Percentiles rank a stretch among this genome's conserved stretches.
Evolutionary conservation across 1,140 invertebrate genomes (phyloP).

Genomic region (Helicoverpa zea): DNA sequence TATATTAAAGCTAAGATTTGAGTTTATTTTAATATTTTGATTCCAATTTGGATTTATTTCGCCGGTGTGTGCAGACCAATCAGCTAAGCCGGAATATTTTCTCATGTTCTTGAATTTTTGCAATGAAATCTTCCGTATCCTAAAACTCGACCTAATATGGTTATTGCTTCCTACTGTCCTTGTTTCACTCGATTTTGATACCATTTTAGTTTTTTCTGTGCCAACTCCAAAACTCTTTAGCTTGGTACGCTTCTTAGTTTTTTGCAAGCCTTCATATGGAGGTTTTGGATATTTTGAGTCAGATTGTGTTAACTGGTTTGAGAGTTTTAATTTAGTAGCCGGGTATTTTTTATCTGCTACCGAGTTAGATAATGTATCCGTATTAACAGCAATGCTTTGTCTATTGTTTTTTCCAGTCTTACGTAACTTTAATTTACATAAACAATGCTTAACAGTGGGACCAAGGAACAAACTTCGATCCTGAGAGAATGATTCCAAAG

Average conservation of each 20-base stretch:
- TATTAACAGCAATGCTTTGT: not conserved
- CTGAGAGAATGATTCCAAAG: not conserved
- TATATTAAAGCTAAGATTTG: slow-evolving; percentile 63
- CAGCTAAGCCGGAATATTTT: not conserved
- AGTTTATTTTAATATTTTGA: slow-evolving; percentile 56
- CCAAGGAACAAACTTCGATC: not conserved
- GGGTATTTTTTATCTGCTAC: not conserved
- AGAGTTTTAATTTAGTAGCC: not conserved
- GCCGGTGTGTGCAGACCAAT: not conserved
- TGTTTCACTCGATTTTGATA: slow-evolving; percentile 13
- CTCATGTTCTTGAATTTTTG: not conserved
- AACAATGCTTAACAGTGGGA: not conserved
- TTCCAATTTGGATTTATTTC: not conserved
- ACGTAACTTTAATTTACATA: not conserved
- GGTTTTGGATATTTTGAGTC: not conserved
- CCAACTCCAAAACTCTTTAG: not conserved
- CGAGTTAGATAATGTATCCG: not conserved
- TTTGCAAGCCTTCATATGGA: no score
- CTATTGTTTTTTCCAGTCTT: not conserved
- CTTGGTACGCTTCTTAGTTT: not conserved
- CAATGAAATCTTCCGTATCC: not conserved
- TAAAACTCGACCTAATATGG: not conserved
- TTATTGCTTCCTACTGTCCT: not conserved
- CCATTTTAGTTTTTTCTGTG: not conserved
- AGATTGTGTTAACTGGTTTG: not conserved